Evolutionary conservation across 1,140 invertebrate genomes (phyloP), one percentile per base, ranked within the genome.

Genomic region (Spodoptera litura): DNA sequence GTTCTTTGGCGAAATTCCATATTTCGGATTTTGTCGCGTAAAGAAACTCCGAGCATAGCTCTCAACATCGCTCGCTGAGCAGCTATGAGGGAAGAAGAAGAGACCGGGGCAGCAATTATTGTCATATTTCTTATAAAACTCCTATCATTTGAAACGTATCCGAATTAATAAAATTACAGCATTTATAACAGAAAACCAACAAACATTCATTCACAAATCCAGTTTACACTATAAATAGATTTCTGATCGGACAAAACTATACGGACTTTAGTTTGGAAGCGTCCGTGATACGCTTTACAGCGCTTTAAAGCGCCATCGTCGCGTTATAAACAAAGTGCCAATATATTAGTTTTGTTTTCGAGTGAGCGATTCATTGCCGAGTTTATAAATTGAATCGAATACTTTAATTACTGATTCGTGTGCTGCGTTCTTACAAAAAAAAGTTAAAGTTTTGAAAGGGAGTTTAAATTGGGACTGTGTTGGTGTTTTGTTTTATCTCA

Each of bases 171-270:
- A 25, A 10, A 75, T 70, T 53, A 27, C 15, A 35, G n/a, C 52
- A 66, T 20, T 72, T 59, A 52, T 44, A 8, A 56, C 53, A 51
- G 11, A 79, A 79, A 74, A 38, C 52, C 35, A 73, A 73, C 58
- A 75, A 80, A 80, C 72, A 80, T 71, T 62, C 55, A 79, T 75
- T 79, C 72, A 74, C 72, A 80, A 70, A 68, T 80, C 56, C 53
- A 75, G 27, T 71, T 51, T 76, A 55, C 71, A 71, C 68, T 80
- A 75, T 72, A 76, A 76, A 76, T 80, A 80, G 73, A 52, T 10
- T 61, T 27, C 20, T 49, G 73, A 71, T 51, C 78, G 27, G 51
- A 61, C 55, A 20, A 27, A 71, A 78, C 56, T 58, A 58, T 72
- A 20, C 66, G 49, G 59, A 12, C 27, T 70, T 78, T 74, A 81